These are phyloP conservation scores for Ceratitis capitata DNA, from an alignment of 1,140 invertebrate genomes.

Conservation along the genomic window DNA sequence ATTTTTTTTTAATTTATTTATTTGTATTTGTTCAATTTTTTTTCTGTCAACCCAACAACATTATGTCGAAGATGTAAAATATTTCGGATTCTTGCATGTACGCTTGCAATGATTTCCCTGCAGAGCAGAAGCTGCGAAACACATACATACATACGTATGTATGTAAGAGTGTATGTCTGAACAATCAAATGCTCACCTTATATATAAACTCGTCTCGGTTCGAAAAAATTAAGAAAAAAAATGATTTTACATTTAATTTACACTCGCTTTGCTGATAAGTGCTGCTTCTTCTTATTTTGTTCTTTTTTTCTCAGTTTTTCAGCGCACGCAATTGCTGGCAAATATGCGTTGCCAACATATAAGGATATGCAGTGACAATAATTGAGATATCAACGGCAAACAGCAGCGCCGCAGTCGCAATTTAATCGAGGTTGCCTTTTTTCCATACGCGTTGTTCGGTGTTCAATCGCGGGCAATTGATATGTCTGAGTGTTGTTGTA, in stretches of 20 bases:
- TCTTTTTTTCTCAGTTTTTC: not conserved
- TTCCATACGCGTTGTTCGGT: not conserved
- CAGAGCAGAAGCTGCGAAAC: not conserved
- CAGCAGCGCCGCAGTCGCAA: slow-evolving; percentile 10
- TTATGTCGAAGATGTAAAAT: not conserved
- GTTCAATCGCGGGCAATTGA: not conserved
- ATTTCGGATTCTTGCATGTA: slow-evolving; percentile 16
- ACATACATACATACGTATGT: not conserved
- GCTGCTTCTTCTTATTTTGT: not conserved
- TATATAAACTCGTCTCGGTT: not conserved
- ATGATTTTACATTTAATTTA: slow-evolving; percentile 1
- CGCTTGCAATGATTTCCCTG: not conserved
- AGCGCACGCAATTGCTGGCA: slow-evolving; percentile 1
- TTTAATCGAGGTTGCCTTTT: too few relatives aligned
- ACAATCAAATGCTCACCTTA: not conserved
- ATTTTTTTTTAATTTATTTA: not conserved
- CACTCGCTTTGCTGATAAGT: slow-evolving; percentile 25
- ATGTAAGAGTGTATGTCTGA: not conserved
- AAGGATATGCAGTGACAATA: slow-evolving; percentile 38
- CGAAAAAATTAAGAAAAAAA: not conserved
- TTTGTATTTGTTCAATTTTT: not conserved
- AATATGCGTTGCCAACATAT: slow-evolving; percentile 30
- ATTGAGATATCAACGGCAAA: slow-evolving; percentile 24
- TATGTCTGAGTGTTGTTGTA: not conserved
- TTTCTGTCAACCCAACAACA: too few relatives aligned